A percentile compares a stretch with the other conserved stretches of the same genome.
These are phyloP conservation scores for Trimorus sp. DNA, from an alignment of 2,888 invertebrate species.

Conservation along the genomic window DNA sequence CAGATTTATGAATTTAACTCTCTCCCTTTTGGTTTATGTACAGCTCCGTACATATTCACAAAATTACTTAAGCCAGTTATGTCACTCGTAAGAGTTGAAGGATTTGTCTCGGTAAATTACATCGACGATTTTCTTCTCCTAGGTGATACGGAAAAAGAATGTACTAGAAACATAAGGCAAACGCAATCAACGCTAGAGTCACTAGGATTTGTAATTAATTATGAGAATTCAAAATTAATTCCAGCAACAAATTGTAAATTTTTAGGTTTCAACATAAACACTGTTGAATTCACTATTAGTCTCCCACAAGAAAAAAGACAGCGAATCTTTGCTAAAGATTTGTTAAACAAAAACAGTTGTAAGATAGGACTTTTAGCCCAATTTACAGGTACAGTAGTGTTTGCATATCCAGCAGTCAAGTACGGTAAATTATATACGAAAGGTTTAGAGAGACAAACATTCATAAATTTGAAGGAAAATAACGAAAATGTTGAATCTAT, in stretches of 20 bases:
- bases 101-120: slow-evolving; percentile 50
- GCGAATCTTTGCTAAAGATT: slow-evolving; percentile 13
- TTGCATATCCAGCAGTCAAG: slow-evolving; percentile 37
- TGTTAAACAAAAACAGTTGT: slow-evolving; percentile 11
- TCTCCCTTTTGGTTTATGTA: slow-evolving; percentile 60
- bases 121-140: slow-evolving; percentile 61
- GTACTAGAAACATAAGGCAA: slow-evolving; percentile 7
- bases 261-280: slow-evolving; percentile 19
- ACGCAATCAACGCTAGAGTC: slow-evolving; percentile 30
- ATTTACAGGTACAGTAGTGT: slow-evolving; percentile 43
- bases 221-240: no score
- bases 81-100: slow-evolving; percentile 22
- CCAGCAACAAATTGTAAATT: not conserved
- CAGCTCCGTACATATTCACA: slow-evolving; percentile 59
- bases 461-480: slow-evolving; percentile 16
- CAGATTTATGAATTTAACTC: slow-evolving; percentile 53
- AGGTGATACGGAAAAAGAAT: slow-evolving; percentile 18
- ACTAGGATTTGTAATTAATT: slow-evolving; percentile 53
- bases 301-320: slow-evolving; percentile 34
- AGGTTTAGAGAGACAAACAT: slow-evolving; percentile 26
- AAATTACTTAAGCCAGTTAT: slow-evolving; percentile 58
- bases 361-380: slow-evolving; percentile 45
- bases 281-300: slow-evolving; percentile 9
- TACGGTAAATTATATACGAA: slow-evolving; percentile 49
- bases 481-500: slow-evolving; percentile 19